Evolutionary conservation across 2,797 vertebrate genomes (phyloP).

Genomic region (Anas acuta): DNA sequence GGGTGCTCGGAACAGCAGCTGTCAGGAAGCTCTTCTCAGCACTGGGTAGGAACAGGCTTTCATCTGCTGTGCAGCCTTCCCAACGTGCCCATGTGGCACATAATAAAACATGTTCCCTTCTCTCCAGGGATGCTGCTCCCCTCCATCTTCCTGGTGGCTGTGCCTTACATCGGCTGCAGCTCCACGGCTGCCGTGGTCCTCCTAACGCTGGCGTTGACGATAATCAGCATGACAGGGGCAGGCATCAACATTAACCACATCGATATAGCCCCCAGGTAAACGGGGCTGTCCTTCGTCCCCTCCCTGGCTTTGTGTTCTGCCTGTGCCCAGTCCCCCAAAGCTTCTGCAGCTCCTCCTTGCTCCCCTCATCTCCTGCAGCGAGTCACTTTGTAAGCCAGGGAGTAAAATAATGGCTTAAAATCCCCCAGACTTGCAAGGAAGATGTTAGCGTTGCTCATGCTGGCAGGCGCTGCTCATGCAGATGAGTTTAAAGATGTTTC

Average conservation of each 20-base stretch:
- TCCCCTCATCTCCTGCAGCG: not conserved
- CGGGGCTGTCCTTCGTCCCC: not conserved
- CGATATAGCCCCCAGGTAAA: constrained; percentile 87
- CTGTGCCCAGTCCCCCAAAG: not conserved
- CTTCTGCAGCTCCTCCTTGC: not conserved
- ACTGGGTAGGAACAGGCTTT: constrained; percentile 68
- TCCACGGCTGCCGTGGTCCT: constrained; percentile 74
- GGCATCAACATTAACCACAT: constrained; percentile 89
- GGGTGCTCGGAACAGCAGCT: constrained; percentile 77
- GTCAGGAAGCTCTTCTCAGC: constrained; percentile 87
- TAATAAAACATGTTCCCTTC: not conserved
- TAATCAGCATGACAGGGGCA: constrained; percentile 76
- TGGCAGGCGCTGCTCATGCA: not conserved
- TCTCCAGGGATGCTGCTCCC: constrained; percentile 80
- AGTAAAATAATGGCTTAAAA: not conserved
- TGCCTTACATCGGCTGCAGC: constrained; percentile 77
- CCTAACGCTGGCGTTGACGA: constrained; percentile 76
- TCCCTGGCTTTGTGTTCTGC: not conserved
- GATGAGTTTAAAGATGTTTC: not conserved
- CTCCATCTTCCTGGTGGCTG: constrained; percentile 71
- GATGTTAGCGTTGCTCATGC: not conserved
- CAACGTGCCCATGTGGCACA: not conserved
- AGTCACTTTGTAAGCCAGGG: not conserved
- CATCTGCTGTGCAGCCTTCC: not conserved
- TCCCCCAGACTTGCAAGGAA: not conserved